phyloP scores from a whole-genome alignment of 2,888 invertebrate genomes.

The Entomobrya multifasciata region DNA sequence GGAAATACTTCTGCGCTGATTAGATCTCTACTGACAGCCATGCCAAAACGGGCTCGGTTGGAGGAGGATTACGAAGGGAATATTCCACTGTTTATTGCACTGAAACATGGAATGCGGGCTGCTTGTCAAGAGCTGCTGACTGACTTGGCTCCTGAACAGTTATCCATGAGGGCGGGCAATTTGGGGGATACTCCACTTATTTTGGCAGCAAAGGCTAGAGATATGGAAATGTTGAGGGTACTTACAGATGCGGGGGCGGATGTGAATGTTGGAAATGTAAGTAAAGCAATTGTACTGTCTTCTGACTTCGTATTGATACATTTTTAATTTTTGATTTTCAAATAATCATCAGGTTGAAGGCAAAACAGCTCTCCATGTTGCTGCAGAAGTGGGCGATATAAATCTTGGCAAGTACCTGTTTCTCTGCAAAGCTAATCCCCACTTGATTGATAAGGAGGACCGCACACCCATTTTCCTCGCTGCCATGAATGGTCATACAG shows the following conservation, averaged over 20 bases:
- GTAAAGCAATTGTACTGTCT: too few relatives aligned
- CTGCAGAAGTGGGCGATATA: slow-evolving; percentile 97
- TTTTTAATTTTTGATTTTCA: too few relatives aligned
- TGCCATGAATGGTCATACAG: slow-evolving; percentile 97
- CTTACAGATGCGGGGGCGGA: too few relatives aligned
- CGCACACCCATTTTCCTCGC: slow-evolving; percentile 17
- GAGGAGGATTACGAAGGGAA: slow-evolving; percentile 86
- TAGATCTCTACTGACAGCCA: slow-evolving; percentile 92
- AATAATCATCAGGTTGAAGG: too few relatives aligned
- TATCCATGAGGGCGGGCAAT: slow-evolving; percentile 82
- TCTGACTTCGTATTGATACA: too few relatives aligned
- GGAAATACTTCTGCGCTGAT: slow-evolving; percentile 95
- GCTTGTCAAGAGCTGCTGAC: slow-evolving; percentile 96
- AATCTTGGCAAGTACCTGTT: slow-evolving; percentile 96
- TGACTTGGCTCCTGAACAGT: slow-evolving; percentile 92
- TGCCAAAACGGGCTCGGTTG: slow-evolving; percentile 93
- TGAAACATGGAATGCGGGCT: slow-evolving; percentile 96
- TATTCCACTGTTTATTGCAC: slow-evolving; percentile 95
- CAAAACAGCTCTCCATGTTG: slow-evolving; percentile 94
- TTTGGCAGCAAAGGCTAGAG: slow-evolving; percentile 94
- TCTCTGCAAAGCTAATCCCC: slow-evolving; percentile 95
- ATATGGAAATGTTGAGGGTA: slow-evolving; percentile 96
- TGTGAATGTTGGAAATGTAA: too few relatives aligned
- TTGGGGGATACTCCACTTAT: slow-evolving; percentile 98
- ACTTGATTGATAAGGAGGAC: slow-evolving; percentile 96